Evolutionary conservation across 2,113 vertebrate species (phyloP).

Genomic region (Hippoglossus stenolepis): DNA sequence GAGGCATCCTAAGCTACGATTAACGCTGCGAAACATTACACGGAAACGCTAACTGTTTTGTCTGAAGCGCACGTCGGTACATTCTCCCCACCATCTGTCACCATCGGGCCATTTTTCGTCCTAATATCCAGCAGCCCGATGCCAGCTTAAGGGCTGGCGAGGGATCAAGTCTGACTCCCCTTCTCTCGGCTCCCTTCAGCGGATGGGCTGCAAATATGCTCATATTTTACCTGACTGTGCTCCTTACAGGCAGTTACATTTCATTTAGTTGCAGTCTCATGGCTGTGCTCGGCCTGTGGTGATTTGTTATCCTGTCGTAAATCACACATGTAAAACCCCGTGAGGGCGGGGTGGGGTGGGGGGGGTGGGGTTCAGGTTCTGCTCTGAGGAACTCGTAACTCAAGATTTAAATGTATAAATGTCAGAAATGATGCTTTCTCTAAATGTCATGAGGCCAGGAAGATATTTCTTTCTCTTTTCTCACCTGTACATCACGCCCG

Average conservation of each 20-base stretch:
- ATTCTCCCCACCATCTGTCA: background rate
- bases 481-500: background rate
- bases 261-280: background rate
- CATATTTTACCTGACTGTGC: constrained; percentile 30
- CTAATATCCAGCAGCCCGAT: constrained; percentile 7
- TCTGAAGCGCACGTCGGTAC: background rate
- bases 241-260: constrained; percentile 2
- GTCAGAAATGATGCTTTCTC: background rate
- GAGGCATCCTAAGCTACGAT: background rate
- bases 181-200: background rate
- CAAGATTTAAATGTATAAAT: background rate
- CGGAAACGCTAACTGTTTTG: too few species aligned
- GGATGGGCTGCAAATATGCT: constrained; percentile 10
- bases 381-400: constrained; percentile 5
- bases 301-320: constrained; percentile 32
- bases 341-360: background rate
- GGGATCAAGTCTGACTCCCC: constrained; percentile 24
- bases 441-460: background rate
- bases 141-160: background rate
- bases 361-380: background rate
- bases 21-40: too few species aligned
- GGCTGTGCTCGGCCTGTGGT: background rate
- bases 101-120: background rate
- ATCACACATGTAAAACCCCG: constrained; percentile 22
- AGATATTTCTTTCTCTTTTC: constrained; percentile 5